Base-by-base conservation (phyloP, 2,888 invertebrate species). In the Nomada goodeniana region DNA sequence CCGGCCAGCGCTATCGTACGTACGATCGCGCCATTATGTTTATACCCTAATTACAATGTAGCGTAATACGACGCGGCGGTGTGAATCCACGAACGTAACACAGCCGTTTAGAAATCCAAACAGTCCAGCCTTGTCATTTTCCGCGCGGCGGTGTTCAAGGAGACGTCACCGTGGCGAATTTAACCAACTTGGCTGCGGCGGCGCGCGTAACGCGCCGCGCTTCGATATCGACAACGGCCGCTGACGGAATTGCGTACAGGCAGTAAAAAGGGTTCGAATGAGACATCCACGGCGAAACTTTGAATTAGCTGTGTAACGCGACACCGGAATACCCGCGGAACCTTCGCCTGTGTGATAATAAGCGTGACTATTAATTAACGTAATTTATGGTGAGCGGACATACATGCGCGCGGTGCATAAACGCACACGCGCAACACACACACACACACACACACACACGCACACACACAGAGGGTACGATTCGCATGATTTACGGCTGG, bases 1-100 rank as follows among this genome's bases (percentile, higher is more conserved):
- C 69, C 76, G 82, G 75, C 65, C 60, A 72, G 65, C 73, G 76
- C 73, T 86, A 86, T 86, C 86, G 76, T 61, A 72, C 82, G 67
- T 72, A 70, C 71, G 74, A 86, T 86, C 86, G 74, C 80, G 75
- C 85, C 86, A 86, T 86, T 86, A 87, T 82, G 85, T 86, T 86
- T 86, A 87, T 86, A 86, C 82, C 85, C 82, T 87, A 87, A 86
- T 86, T 87, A 82, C 82, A 78, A 87, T 69, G 85, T 82, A 84
- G 85, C 84, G 74, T 86, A 67, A 82, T 65, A 53, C 64, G 63
- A 53, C 60, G 76, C 13, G 13, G 18, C 76, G 68, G 76, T 72
- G 82, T 81, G 83, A 82, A 83, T 76, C 82, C 76, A 73, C 69
- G 80, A 80, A 74, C 73, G 80, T 65, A 80, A 80, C 80, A 52